These are phyloP conservation scores for Tenebrio molitor DNA, from an alignment of 1,140 invertebrate species.

Conservation along the genomic window DNA sequence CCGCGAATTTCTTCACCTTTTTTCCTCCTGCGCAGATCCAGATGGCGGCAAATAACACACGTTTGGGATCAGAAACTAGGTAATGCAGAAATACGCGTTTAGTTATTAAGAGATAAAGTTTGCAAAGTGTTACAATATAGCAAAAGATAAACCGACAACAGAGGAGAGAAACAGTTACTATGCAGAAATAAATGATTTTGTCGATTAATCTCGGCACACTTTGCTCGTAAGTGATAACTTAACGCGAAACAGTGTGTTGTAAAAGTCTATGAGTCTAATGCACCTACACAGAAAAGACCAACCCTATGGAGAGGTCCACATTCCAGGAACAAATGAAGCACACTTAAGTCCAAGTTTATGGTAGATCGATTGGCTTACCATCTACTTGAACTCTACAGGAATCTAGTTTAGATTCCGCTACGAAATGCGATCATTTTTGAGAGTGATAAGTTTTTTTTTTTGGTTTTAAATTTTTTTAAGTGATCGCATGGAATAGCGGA, in stretches of 20 bases:
- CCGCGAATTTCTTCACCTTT: constrained; percentile 78
- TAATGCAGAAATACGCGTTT: constrained; percentile 66
- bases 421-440: constrained; percentile 60
- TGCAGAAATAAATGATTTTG: no score
- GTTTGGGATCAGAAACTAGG: constrained; percentile 69
- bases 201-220: constrained; percentile 9
- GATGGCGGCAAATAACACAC: constrained; percentile 68
- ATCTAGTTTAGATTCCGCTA: constrained; percentile 60
- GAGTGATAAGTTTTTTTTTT: constrained; percentile 1
- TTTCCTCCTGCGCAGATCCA: constrained; percentile 78
- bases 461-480: no score
- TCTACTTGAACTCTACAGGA: constrained; percentile 59
- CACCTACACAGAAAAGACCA: constrained; percentile 64
- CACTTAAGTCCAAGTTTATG: constrained; percentile 62
- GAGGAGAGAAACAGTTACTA: background rate
- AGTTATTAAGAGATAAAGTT: constrained; percentile 50
- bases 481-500: constrained; percentile 64
- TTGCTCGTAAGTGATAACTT: constrained; percentile 36
- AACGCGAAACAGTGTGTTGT: constrained; percentile 33
- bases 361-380: constrained; percentile 15
- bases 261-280: constrained; percentile 56
- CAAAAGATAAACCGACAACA: constrained; percentile 9
- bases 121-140: constrained; percentile 16
- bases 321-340: constrained; percentile 68
- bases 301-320: constrained; percentile 62